Conservation (phyloP, 1,140 invertebrate genomes). For the Panagrolaimus sp. region DNA sequence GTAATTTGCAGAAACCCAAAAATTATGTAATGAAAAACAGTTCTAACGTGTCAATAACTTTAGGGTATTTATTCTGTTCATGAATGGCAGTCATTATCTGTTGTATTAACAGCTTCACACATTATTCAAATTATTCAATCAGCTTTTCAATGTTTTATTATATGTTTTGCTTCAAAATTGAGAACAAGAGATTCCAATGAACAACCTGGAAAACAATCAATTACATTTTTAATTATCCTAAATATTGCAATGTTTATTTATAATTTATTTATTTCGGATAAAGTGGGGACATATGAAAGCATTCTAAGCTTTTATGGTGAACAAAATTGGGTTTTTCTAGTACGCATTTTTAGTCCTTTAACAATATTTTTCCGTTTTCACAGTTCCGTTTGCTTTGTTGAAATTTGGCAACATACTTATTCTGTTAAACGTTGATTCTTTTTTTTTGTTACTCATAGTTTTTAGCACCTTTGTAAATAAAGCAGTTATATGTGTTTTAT, state of each 20-base stretch:
- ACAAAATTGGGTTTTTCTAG: conserved; percentile 45
- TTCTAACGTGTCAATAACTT: too few relatives aligned
- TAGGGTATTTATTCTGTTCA: too few relatives aligned
- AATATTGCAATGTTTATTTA: conserved; percentile 58
- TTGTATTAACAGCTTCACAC: conserved; percentile 40
- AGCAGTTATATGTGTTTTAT: too few relatives aligned
- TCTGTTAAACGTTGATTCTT: conserved; percentile 18
- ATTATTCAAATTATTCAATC: conserved; percentile 52
- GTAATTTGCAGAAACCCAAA: too few relatives aligned
- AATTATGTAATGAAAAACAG: too few relatives aligned
- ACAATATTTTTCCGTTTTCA: conserved; percentile 49
- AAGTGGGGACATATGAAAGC: conserved; percentile 38
- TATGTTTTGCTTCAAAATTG: conserved; percentile 40
- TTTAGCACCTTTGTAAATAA: too few relatives aligned
- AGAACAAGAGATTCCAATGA: neutral
- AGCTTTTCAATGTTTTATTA: conserved; percentile 52
- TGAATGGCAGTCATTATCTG: conserved; percentile 19
- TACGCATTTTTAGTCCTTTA: conserved; percentile 50
- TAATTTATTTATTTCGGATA: conserved; percentile 53
- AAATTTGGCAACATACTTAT: conserved; percentile 45
- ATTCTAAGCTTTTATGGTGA: conserved; percentile 24
- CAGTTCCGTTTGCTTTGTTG: conserved; percentile 37
- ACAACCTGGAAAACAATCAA: conserved; percentile 56
- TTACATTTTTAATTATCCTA: conserved; percentile 55
- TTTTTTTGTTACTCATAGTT: too few relatives aligned